phyloP scores from a whole-genome alignment of 2,113 vertebrate species.

The Tyto alba region DNA sequence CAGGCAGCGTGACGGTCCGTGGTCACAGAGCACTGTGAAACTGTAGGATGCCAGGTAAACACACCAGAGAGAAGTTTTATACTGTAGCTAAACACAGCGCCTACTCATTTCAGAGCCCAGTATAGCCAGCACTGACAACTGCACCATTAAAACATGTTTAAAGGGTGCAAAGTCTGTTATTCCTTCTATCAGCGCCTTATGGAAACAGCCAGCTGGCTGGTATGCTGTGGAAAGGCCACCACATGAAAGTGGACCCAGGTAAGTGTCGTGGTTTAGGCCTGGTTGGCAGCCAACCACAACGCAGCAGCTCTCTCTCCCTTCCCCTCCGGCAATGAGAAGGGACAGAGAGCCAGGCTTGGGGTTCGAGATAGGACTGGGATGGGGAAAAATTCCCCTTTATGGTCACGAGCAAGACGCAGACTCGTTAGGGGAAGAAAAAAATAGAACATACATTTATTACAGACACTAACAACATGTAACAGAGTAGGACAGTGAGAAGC shows the following conservation, averaged over 20 bases:
- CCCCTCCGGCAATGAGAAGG: no score
- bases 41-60: background rate
- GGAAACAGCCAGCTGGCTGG: rapidly evolving
- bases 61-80: background rate
- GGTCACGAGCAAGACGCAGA: no score
- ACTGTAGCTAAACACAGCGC: background rate
- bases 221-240: background rate
- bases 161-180: background rate
- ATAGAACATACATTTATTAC: no score
- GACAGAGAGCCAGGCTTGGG: no score
- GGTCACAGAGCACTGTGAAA: background rate
- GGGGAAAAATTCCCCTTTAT: no score
- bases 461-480: no score
- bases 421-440: no score
- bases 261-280: no score
- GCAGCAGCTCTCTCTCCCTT: no score
- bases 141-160: background rate
- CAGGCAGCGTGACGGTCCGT: background rate
- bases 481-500: no score
- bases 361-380: no score
- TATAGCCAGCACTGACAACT: background rate
- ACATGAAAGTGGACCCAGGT: background rate
- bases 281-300: no score
- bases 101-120: background rate
- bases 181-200: background rate